A percentile compares a stretch with the other conserved stretches of the same genome.
Conservation (phyloP, 2,797 vertebrate genomes). For the Hemitrygon akajei region DNA sequence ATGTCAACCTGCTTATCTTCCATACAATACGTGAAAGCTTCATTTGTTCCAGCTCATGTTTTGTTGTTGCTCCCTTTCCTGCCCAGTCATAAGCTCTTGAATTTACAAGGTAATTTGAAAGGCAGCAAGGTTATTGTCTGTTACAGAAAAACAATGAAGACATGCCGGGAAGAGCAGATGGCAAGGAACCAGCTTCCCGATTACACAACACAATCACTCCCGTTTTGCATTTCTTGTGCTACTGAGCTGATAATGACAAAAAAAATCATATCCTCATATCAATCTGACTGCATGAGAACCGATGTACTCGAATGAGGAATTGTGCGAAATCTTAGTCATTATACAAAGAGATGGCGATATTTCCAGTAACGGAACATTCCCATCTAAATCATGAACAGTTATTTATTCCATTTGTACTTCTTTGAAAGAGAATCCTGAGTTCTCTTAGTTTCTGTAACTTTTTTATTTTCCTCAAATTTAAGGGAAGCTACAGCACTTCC, state of each 20-base stretch:
- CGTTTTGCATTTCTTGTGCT: background rate
- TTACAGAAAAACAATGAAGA: background rate
- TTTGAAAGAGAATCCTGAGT: background rate
- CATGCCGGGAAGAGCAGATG: background rate
- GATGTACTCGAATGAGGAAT: background rate
- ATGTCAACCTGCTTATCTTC: background rate
- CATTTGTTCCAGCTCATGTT: background rate
- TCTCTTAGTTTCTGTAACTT: background rate
- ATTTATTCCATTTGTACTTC: background rate
- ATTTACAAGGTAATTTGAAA: background rate
- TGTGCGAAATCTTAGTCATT: background rate
- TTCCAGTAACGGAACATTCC: background rate
- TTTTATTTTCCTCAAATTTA: slow-evolving; percentile 1
- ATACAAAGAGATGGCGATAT: background rate
- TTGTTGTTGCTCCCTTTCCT: background rate
- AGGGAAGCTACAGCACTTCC: too few species aligned
- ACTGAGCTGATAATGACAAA: background rate
- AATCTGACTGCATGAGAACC: background rate
- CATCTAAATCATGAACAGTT: background rate
- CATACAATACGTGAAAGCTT: background rate
- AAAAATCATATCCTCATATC: background rate
- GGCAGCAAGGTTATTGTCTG: background rate
- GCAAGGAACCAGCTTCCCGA: background rate
- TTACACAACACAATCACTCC: background rate
- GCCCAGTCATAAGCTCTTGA: background rate